phyloP scores from a whole-genome alignment of 2,888 invertebrate genomes.

The Eilema sororculum region DNA sequence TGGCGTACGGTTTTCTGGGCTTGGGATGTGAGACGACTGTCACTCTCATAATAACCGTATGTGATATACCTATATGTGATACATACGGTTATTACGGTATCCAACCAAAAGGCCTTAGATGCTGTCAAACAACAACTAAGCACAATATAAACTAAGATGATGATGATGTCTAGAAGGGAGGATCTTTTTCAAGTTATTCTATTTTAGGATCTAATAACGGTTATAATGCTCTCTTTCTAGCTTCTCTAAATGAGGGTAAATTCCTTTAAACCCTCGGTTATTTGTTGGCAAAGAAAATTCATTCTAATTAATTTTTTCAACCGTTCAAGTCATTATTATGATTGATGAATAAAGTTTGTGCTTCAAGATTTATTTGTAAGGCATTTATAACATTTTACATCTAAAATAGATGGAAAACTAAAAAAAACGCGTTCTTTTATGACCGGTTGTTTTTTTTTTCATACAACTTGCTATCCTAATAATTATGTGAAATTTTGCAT shows the following conservation, averaged over 20 bases:
- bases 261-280: background rate
- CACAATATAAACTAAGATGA: no score
- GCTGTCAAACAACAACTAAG: no score
- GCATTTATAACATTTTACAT: background rate
- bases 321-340: slow-evolving; percentile 10
- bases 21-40: no score
- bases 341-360: slow-evolving; percentile 15
- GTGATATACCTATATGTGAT: no score
- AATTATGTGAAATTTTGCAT: no score
- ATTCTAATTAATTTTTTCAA: slow-evolving; percentile 5
- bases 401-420: background rate
- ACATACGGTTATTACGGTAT: no score
- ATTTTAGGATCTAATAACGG: background rate
- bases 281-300: background rate
- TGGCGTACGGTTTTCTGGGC: no score
- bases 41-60: no score
- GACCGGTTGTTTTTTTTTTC: background rate
- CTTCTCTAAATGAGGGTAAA: background rate
- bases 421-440: background rate
- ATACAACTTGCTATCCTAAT: no score
- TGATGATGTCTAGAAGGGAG: no score
- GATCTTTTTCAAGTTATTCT: background rate
- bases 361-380: background rate
- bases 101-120: no score
- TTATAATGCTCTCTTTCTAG: background rate